Evolutionary conservation across 2,113 vertebrate genomes (phyloP).

Genomic region (Crocuta crocuta): DNA sequence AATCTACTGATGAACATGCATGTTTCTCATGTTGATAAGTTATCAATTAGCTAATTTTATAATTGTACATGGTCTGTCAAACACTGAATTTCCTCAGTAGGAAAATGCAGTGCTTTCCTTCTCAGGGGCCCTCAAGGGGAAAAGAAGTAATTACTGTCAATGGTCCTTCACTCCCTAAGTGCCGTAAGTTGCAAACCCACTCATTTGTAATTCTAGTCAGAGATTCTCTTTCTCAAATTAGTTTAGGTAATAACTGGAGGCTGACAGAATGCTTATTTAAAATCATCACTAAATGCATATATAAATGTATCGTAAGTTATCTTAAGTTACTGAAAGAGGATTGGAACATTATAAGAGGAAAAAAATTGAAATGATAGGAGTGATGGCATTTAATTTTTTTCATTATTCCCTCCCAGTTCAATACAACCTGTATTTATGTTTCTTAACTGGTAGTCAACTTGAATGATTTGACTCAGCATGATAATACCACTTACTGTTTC

Average conservation of each 20-base stretch:
- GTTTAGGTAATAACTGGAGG: slow-evolving; percentile 69
- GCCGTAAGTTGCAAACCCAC: slow-evolving; percentile 43
- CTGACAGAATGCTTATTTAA: slow-evolving; percentile 79
- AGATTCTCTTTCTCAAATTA: slow-evolving; percentile 63
- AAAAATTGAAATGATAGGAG: background rate
- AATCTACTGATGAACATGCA: slow-evolving; percentile 50
- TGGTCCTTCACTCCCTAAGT: slow-evolving; percentile 75
- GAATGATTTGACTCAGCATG: slow-evolving; percentile 40
- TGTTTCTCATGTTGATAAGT: slow-evolving; percentile 67
- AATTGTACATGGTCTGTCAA: slow-evolving; percentile 71
- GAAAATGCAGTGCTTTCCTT: slow-evolving; percentile 38
- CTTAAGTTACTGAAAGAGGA: slow-evolving; percentile 26
- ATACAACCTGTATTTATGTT: slow-evolving; percentile 9
- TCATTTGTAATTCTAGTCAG: slow-evolving; percentile 81
- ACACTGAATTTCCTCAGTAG: slow-evolving; percentile 64
- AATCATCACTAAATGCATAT: slow-evolving; percentile 52
- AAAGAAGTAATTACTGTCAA: slow-evolving; percentile 83
- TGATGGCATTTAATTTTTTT: background rate
- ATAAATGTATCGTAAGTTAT: background rate
- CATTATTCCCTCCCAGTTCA: slow-evolving; percentile 2
- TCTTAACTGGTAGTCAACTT: background rate
- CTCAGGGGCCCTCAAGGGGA: slow-evolving; percentile 28
- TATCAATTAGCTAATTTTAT: slow-evolving; percentile 82
- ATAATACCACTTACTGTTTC: slow-evolving; percentile 23
- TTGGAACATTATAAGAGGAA: background rate